Evolutionary conservation across 2,797 vertebrate species (phyloP), one percentile per base, ranked within the genome.

Genomic region (Myotis planiceps): DNA sequence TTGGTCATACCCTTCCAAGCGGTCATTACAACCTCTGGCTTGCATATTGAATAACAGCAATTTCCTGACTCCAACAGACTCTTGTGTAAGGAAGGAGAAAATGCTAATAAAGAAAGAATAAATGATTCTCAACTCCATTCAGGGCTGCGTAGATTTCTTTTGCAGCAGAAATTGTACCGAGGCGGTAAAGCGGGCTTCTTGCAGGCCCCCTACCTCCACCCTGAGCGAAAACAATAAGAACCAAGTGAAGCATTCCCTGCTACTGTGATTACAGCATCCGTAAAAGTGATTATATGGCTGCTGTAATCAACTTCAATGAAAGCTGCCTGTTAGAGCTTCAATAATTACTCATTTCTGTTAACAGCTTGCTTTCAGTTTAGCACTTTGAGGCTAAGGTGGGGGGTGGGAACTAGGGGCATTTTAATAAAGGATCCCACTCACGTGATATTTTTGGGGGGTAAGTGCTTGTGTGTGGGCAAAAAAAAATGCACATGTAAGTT

Each of bases 281-380:
- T 99, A 99, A 99, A 99, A 99, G 98, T 99, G 98, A 99, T 99
- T 99, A 99, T 99, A 99, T 98, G 98, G 99, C 98, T 98, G 98
- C 98, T 98, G 98, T 99, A 99, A 99, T 99, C 98, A 99, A 99
- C 98, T 99, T 99, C 99, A 99, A 98, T 99, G 99, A 99, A 99
- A 99, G 99, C 98, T 99, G 99, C 98, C 98, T 99, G 98, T 99
- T 99, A 99, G 98, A 99, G 98, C 98, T 99, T 99, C 98, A 99
- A 99, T 99, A 99, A 99, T 99, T 99, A 99, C 98, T 99, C 99
- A 99, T 99, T 99, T 99, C 99, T 99, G 98, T 98, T 99, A 99
- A 99, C 98, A 98, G 98, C 99, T 99, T 98, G 98, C 98, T 98
- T 99, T 99, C 98, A 98, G 98, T 98, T 98, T 98, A 98, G 98